A percentile compares a stretch with the other conserved stretches of the same genome.
Evolutionary conservation across 2,113 vertebrate genomes (phyloP).

Genomic region (Rhinolophus ferrumequinum): DNA sequence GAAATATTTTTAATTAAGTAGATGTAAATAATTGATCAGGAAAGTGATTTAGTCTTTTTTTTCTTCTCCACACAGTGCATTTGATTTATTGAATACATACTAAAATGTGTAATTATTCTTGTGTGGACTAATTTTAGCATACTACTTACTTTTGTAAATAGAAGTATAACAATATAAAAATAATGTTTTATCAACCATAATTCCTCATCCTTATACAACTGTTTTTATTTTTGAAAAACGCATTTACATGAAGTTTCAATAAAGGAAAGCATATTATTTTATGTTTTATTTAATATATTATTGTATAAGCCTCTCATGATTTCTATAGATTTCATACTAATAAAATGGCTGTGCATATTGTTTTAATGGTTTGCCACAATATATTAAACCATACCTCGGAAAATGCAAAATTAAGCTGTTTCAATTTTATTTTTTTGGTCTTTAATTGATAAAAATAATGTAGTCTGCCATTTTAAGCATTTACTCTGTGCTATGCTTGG

Average conservation of each 20-base stretch:
- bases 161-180: neutral
- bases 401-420: conserved; percentile 4
- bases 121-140: neutral
- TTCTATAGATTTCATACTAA: neutral
- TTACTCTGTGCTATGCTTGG: neutral
- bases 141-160: conserved; percentile 45
- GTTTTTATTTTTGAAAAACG: conserved; percentile 43
- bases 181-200: neutral
- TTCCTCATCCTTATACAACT: neutral
- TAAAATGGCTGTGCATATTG: neutral
- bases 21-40: neutral
- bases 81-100: neutral
- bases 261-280: conserved; percentile 4
- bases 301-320: conserved; percentile 12
- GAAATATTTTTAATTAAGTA: neutral
- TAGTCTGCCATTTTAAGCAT: neutral
- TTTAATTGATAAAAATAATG: neutral
- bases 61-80: neutral
- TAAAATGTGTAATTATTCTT: neutral
- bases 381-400: neutral
- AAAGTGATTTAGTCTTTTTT: neutral
- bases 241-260: neutral
- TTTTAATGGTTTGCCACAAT: neutral
- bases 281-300: neutral
- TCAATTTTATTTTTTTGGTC: neutral